Conservation (phyloP, 2,797 vertebrate genomes). For the Pitangus sulphuratus region DNA sequence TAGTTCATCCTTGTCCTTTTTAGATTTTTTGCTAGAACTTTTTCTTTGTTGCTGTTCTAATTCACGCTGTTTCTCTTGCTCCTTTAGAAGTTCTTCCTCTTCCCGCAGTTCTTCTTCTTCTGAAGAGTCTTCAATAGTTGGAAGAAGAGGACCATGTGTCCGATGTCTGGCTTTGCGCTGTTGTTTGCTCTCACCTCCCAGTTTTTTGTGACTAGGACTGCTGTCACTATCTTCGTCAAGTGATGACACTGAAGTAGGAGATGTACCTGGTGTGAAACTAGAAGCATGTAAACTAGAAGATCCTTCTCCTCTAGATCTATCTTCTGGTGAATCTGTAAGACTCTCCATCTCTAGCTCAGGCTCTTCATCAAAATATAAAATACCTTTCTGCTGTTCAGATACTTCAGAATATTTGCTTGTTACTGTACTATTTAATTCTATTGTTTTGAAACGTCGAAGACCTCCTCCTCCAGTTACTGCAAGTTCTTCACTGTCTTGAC, state of each 20-base stretch:
- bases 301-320: conserved; percentile 94
- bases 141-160: conserved; percentile 87
- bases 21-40: conserved; percentile 94
- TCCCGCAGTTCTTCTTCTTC: conserved; percentile 92
- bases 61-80: conserved; percentile 90
- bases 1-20: conserved; percentile 97
- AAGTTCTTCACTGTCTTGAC: conserved; percentile 82
- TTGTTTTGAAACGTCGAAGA: conserved; percentile 92
- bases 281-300: conserved; percentile 95
- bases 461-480: conserved; percentile 79
- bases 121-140: conserved; percentile 94
- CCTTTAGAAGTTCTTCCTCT: conserved; percentile 92
- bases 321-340: conserved; percentile 93
- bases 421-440: conserved; percentile 90
- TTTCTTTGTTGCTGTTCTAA: conserved; percentile 83
- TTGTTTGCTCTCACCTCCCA: conserved; percentile 89
- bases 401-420: conserved; percentile 74
- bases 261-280: conserved; percentile 92
- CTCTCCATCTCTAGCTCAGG: conserved; percentile 91
- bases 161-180: conserved; percentile 92
- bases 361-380: conserved; percentile 83
- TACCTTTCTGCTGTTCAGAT: conserved; percentile 77
- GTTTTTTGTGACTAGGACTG: conserved; percentile 90
- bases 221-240: conserved; percentile 98
- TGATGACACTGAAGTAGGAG: conserved; percentile 95